Conservation (phyloP, 2,888 invertebrate species). For the Nomada ruficornis region DNA sequence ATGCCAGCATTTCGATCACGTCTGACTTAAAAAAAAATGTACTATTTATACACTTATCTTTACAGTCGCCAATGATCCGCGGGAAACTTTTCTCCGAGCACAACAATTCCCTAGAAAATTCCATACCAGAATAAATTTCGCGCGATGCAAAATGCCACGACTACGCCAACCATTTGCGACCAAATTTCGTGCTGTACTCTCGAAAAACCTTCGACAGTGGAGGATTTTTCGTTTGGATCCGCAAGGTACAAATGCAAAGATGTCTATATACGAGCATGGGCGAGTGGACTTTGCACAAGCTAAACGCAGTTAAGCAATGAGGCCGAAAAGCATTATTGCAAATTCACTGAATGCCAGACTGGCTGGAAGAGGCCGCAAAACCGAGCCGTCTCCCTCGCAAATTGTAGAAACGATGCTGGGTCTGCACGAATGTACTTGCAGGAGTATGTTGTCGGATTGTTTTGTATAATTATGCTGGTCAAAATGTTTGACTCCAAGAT, state of each 20-base stretch:
- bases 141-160: background rate
- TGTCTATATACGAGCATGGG: background rate
- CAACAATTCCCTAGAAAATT: slow-evolving; percentile 20
- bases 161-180: slow-evolving; percentile 14
- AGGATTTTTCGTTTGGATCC: slow-evolving; percentile 31
- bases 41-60: background rate
- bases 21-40: background rate
- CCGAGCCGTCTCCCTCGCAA: slow-evolving; percentile 38
- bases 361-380: slow-evolving; percentile 52
- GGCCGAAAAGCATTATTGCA: slow-evolving; percentile 64
- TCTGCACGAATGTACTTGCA: slow-evolving; percentile 10
- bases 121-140: background rate
- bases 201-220: background rate
- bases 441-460: background rate
- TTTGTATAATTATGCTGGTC: background rate
- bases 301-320: slow-evolving; percentile 52
- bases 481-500: background rate
- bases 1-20: no score
- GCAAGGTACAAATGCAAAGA: background rate
- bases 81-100: background rate
- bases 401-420: slow-evolving; percentile 50
- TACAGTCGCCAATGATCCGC: no score
- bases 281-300: slow-evolving; percentile 12
- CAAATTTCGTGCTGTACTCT: slow-evolving; percentile 22
- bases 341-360: slow-evolving; percentile 64